Evolutionary conservation across 2,113 vertebrate genomes (phyloP), one percentile per base, ranked within the genome.

Genomic region (Osmerus eperlanus): DNA sequence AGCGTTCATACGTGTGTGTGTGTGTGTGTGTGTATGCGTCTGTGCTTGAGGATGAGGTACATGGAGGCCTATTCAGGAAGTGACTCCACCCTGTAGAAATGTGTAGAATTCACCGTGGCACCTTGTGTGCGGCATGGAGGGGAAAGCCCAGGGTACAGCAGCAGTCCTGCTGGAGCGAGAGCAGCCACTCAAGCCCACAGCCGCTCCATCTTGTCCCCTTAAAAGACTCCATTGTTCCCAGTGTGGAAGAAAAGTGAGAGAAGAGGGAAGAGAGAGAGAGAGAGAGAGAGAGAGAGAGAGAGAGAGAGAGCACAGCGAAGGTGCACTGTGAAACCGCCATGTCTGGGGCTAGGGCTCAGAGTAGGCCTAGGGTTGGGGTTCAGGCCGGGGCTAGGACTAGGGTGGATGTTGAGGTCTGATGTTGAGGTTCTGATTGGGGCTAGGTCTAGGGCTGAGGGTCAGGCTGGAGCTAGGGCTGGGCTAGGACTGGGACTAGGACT

Each of bases 191-290:
- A 7, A 28, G 74, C 73, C 69, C 72, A 19, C 71, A 74, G 83
- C 73, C 72, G 74, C 79, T 65, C 80, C 76, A 74, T 88, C 84
- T 85, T 78, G 78, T 70, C 51, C 72, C 79, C 82, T 90, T 84
- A 91, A 90, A 89, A 86, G 89, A 76, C 83, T 82, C 71, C 85
- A 91, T 91, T 91, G 88, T 91, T 88, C 78, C 74, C 74, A 2
- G 64, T 65, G 41, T 47, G 41, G 41, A 47, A 47, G 41, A 47
- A 47, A 47, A 47, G 9, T 11, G 41, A 47, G 41, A 7, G 41
- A 47, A 47, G 25, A 28, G 25, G 41, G 58, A 13, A 5, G 16
- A 78, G 78, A 80, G 82, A 83, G 86, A 70, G 81, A 83, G 82
- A 81, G 29, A 32, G 29, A 32, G 29, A 4, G 29, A 32, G 29